Conservation (phyloP, 2,113 vertebrate species). For the Vidua macroura region DNA sequence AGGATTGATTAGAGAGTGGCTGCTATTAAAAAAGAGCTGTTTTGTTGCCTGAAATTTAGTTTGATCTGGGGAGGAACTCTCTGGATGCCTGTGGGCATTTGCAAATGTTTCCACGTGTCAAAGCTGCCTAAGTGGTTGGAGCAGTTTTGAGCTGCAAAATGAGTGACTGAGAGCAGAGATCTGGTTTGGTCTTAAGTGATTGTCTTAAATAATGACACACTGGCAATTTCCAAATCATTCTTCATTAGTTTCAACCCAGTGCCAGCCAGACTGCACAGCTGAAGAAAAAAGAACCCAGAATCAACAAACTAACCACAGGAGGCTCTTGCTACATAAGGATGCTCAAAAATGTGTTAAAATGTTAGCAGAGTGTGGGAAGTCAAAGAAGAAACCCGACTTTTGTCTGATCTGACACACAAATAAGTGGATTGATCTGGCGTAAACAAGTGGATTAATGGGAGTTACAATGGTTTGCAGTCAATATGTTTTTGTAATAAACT, state of each 20-base stretch:
- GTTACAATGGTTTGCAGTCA: constrained; percentile 25
- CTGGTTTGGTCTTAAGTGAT: constrained; percentile 24
- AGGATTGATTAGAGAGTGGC: constrained; percentile 25
- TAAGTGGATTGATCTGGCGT: constrained; percentile 19
- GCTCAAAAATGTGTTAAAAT: constrained; percentile 28
- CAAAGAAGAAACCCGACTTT: neutral
- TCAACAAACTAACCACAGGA: constrained; percentile 16
- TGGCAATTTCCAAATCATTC: constrained; percentile 32
- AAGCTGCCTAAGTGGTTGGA: neutral
- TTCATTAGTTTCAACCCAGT: constrained; percentile 18
- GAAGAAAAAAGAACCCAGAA: neutral
- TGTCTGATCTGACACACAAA: constrained; percentile 17
- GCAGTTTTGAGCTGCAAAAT: constrained; percentile 15
- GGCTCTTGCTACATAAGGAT: neutral
- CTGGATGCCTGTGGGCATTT: constrained; percentile 24
- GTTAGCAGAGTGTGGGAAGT: neutral
- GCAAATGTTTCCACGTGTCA: constrained; percentile 15
- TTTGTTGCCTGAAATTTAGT: constrained; percentile 27
- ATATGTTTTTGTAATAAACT: constrained; percentile 22
- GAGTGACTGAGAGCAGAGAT: constrained; percentile 33
- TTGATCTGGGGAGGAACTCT: constrained; percentile 23
- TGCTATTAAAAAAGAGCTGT: constrained; percentile 27
- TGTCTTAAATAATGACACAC: neutral
- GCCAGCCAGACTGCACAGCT: neutral
- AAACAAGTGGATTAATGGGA: constrained; percentile 47